Evolutionary conservation across 2,888 invertebrate genomes (phyloP), one percentile per base, ranked within the genome.

Genomic region (Drosophila longiperda): DNA sequence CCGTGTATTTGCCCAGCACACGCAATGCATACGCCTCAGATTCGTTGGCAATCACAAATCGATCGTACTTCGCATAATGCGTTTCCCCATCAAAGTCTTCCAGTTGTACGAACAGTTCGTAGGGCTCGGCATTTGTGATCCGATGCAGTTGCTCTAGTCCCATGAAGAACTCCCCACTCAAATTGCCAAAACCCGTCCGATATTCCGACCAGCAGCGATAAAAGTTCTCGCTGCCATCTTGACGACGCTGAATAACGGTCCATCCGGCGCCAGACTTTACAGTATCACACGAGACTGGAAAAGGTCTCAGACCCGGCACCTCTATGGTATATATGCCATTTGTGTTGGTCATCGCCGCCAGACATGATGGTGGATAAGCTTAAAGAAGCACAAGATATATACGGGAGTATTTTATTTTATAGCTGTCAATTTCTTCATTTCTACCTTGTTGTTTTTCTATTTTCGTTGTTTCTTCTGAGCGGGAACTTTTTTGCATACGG

Each of bases 221-320:
- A 87, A 96, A 96, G 79, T 95, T 95, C 87, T 95, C 95, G 2
- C 94, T 93, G 0, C 96, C 96, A 75, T 96, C 95, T 72, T 94
- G 94, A n/a, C 96, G 94, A 73, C 95, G 95, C 89, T 96, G 96
- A 92, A 66, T 95, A 93, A 95, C 95, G 52, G 95, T 95, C 96
- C 96, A 96, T 2, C 95, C 96, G 0, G 96, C 96, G 6, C 79
- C 84, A 17, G 82, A 86, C 4, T 64, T 66, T 0, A 66, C 65
- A 0, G 82, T 78, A 40, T 89, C 89, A 33, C 86, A 86, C 0
- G 49, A 55, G 15, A 80, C 86, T 1, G 33, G n/a, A 32, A 86
- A 89, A 6, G 84, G 70, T 8, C 53, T 11, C 11, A 76, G 1
- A 0, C 83, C 89, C 95, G 11, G 94, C 95, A 89, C 69, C 33